These are phyloP conservation scores for Sphaerodactylus townsendi DNA, from an alignment of 2,113 vertebrate genomes.

Conservation along the genomic window DNA sequence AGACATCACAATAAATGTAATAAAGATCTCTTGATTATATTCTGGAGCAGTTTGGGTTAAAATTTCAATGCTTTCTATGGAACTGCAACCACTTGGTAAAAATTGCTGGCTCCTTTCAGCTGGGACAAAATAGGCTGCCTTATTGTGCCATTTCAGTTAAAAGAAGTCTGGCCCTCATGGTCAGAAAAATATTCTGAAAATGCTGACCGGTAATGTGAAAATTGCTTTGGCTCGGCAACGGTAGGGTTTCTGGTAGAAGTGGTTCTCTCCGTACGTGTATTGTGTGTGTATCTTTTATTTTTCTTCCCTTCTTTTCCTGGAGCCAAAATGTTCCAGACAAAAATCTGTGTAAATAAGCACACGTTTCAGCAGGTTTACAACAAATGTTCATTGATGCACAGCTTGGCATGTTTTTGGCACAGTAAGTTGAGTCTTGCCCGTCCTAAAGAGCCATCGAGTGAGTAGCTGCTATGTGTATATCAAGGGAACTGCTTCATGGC, in stretches of 20 bases:
- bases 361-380: neutral
- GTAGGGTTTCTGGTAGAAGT: neutral
- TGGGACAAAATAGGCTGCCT: neutral
- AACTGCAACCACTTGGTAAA: no score
- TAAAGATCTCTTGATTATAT: no score
- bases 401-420: neutral
- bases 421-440: neutral
- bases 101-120: neutral
- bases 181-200: neutral
- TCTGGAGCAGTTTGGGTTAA: no score
- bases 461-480: neutral
- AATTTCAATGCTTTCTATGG: no score
- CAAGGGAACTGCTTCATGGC: constrained; percentile 18
- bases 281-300: neutral
- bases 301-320: neutral
- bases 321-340: neutral
- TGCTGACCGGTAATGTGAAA: neutral
- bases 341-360: neutral
- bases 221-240: neutral
- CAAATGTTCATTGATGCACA: neutral
- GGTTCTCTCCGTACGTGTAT: neutral
- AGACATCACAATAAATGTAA: no score
- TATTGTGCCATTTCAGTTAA: neutral
- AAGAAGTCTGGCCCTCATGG: neutral
- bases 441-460: neutral